Evolutionary conservation across 1,140 invertebrate genomes (phyloP), one percentile per base, ranked within the genome.

Genomic region (Drosophila pachea): DNA sequence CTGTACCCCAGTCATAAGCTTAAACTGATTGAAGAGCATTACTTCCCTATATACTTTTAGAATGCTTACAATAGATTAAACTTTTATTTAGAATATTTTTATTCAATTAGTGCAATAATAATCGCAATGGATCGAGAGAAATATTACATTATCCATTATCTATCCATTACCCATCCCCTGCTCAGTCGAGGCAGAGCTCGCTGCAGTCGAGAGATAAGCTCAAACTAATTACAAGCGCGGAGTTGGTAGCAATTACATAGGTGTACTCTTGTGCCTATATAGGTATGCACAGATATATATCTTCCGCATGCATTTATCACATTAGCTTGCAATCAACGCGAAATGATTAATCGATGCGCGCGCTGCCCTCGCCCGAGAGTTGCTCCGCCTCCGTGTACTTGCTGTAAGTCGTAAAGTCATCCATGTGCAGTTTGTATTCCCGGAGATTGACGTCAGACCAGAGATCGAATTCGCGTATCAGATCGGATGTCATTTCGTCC

Each of bases 391-490:
- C 36, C 8, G 49, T 42, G 33, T 59, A 83, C 14, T 83, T 83
- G 73, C 68, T 79, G 69, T 83, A 83, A 47, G 72, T 73, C 48
- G 79, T 73, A 65, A 83, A 83, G 49, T 83, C 79, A 84, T 83
- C 79, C 55, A 79, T 73, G 42, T 84, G 64, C 63, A 83, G 70
- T 58, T 89, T 78, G 55, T 77, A 68, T 0, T 77, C 87, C 38
- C 88, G 72, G 8, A 90, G 81, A 78, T 92, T 91, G 43, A 90
- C 87, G 59, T 90, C 76, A 0, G 90, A 92, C 92, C 93, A 93
- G 49, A 90, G 71, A 72, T 94, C 92, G 65, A 93, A 92, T 53
- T 90, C 83, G 3, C 89, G 72, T 1, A 92, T 91, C 6, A 92
- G 70, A 16, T 91, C 90, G 4, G 81, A 78, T 0, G 91, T 89